Evolutionary conservation across 2,113 vertebrate species (phyloP), one percentile per base, ranked within the genome.

Genomic region (Chelonoidis abingdonii): DNA sequence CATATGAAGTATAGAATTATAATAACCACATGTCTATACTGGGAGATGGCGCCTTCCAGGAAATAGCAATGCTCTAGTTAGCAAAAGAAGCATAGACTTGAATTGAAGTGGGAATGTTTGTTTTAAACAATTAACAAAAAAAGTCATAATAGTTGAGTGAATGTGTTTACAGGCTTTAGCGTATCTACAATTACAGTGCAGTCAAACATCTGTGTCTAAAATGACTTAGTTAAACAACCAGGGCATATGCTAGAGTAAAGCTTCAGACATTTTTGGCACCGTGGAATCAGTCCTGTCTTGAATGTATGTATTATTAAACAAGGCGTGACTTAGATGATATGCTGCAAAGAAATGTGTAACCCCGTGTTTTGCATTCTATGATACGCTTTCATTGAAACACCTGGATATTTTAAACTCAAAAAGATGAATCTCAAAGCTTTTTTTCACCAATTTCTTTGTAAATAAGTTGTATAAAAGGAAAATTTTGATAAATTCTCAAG

Each of bases 1-100:
- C 83, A 83, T 62, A 91, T 81, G 86, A 75, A 56, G 62, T 90
- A 95, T 83, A 84, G 94, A 95, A 93, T 96, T 97, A 94, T 86
- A 44, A 95, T 94, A 94, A 53, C 62, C 57, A 52, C 25, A 16
- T 57, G 12, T 86, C 85, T 91, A 90, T 82, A 69, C 85, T 2
- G 27, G 90, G 89, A 95, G 44, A 80, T 93, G 82, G 95, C 97
- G 56, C 83, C 57, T 85, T 92, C 72, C 75, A 91, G 80, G 80
- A 95, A 93, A 86, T 10, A 80, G 59, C 1, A 1, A n/a, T 78
- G 52, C 17, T 52, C 80, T 83, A 84, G 56, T 92, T 90, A 89
- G 85, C 56, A 95, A 80, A 1, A 79, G 44, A 81, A 75, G 62
- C 89, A 6, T 2, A 91, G 94, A 91, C 38, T 25, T 83, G 76